A percentile compares a stretch with the other conserved stretches of the same genome.
Evolutionary conservation across 2,113 vertebrate genomes (phyloP).

Genomic region (Leptocoma aspasia): DNA sequence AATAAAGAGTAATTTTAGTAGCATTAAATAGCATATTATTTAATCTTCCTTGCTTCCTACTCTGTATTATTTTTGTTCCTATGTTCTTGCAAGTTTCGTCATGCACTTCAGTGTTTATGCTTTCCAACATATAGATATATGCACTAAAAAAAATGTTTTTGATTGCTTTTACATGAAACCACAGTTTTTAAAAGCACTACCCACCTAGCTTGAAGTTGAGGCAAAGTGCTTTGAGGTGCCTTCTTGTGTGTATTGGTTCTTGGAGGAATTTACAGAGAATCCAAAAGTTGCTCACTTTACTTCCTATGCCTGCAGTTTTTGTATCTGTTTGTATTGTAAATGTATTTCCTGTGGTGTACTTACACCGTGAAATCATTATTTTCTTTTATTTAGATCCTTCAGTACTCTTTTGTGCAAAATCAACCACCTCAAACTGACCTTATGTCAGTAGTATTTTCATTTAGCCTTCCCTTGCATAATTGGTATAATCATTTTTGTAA

Average conservation of each 20-base stretch:
- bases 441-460: background rate
- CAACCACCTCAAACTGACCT: background rate
- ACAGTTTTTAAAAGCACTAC: background rate
- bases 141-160: rapidly evolving
- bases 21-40: background rate
- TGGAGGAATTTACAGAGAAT: background rate
- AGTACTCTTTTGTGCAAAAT: background rate
- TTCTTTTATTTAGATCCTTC: background rate
- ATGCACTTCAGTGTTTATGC: rapidly evolving
- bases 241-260: background rate
- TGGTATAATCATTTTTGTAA: background rate
- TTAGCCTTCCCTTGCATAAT: background rate
- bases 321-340: background rate
- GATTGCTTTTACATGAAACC: background rate
- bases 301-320: background rate
- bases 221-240: background rate
- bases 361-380: background rate
- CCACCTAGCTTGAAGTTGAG: background rate
- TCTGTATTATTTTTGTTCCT: background rate
- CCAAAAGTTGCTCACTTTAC: background rate
- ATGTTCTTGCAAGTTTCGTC: background rate
- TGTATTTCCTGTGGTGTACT: background rate
- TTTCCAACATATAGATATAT: background rate
- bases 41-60: background rate
- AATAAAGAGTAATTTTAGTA: background rate